Conservation (phyloP, 1,140 invertebrate species). For the Sogatella furcifera region DNA sequence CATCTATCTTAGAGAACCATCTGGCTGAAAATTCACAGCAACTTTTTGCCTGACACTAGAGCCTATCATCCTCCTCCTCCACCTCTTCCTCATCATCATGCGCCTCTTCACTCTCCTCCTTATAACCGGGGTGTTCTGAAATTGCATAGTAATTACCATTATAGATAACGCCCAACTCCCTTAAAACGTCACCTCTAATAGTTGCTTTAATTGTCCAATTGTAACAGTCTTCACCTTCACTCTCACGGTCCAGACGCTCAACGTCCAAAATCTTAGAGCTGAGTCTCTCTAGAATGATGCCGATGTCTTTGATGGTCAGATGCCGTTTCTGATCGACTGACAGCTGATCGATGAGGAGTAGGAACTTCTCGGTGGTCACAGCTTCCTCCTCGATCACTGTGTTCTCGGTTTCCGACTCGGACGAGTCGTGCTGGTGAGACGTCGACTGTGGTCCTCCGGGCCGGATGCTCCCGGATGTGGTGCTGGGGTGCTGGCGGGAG, state of each 20-base stretch:
- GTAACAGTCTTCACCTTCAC: slow-evolving; percentile 82
- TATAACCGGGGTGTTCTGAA: slow-evolving; percentile 85
- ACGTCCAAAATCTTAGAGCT: slow-evolving; percentile 89
- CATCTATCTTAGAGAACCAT: no score
- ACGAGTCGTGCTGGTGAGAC: slow-evolving; percentile 54
- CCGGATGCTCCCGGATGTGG: not conserved
- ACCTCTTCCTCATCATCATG: slow-evolving; percentile 69
- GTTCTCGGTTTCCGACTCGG: slow-evolving; percentile 85
- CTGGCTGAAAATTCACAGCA: no score
- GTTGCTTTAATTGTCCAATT: slow-evolving; percentile 92
- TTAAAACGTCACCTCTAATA: slow-evolving; percentile 76
- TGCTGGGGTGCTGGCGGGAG: slow-evolving; percentile 18
- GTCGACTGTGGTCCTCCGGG: slow-evolving; percentile 9
- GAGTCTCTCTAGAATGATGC: slow-evolving; percentile 82
- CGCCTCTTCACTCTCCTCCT: slow-evolving; percentile 72
- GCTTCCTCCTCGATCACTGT: slow-evolving; percentile 82
- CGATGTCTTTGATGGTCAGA: slow-evolving; percentile 88
- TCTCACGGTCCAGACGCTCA: slow-evolving; percentile 78
- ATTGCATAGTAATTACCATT: slow-evolving; percentile 93
- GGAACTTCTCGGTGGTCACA: slow-evolving; percentile 80
- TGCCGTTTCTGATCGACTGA: slow-evolving; percentile 84
- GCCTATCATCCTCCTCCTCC: slow-evolving; percentile 46
- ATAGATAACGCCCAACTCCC: slow-evolving; percentile 86
- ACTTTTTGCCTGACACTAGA: not conserved
- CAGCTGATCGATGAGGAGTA: slow-evolving; percentile 82